Evolutionary conservation across 2,113 vertebrate genomes (phyloP), one percentile per base, ranked within the genome.

Genomic region (Romanogobio albipinnatus): DNA sequence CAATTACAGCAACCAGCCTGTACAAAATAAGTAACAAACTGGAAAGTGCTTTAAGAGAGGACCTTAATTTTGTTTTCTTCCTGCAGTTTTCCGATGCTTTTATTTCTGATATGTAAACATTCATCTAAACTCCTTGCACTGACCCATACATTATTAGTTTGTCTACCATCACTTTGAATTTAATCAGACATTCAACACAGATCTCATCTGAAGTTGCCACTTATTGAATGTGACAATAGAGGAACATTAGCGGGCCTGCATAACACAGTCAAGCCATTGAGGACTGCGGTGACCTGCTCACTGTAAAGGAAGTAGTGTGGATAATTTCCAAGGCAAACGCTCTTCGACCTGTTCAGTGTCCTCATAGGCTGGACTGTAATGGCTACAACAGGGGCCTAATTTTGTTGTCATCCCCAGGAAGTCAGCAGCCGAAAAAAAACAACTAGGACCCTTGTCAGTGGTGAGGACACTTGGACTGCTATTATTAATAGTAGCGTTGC

Each of bases 361-460:
- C 91, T 90, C 85, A 43, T 33, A 82, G 78, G 62, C 70, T 29
- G 81, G 87, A 70, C 81, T 90, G 86, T 88, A 89, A 89, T 88
- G 86, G 87, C 88, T 87, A 86, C 88, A 82, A 80, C 82, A 89
- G 92, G 91, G 90, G 90, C 90, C 91, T 91, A 91, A 94, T 94
- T 95, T 94, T 92, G 92, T 94, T 94, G 94, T 94, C 94, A 94
- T 92, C 91, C 87, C 89, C 93, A 92, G 92, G 93, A 95, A 93
- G 92, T 86, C 86, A 84, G 71, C 70, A 84, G 88, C 74, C 5
- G 86, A 88, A 88, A 85, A 87, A 93, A 70, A 70, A 92, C 91
- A 91, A 90, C 91, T 90, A 88, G 88, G 93, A 91, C 90, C 90
- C 90, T 85, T 92, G 93, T 94, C 92, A 91, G 90, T 85, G 85